These are phyloP conservation scores for Cyanoderma ruficeps DNA, from an alignment of 2,113 vertebrate species.

Conservation along the genomic window DNA sequence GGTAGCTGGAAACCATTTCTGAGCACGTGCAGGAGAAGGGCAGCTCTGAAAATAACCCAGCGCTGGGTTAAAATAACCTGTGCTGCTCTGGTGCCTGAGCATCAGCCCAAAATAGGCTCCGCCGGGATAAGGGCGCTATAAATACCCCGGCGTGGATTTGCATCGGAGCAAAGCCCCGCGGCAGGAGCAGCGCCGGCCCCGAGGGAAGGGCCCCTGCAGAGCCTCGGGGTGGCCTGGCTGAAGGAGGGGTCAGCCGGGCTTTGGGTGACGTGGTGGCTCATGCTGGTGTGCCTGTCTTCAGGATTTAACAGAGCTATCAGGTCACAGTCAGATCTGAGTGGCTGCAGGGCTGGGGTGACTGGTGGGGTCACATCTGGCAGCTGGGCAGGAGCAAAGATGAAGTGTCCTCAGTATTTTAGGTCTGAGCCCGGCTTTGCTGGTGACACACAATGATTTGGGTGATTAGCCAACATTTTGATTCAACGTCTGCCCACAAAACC, in stretches of 20 bases:
- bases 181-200: neutral
- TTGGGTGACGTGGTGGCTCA: neutral
- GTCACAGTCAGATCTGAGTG: fast-evolving
- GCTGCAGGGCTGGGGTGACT: fast-evolving
- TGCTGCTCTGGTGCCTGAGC: neutral
- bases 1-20: neutral
- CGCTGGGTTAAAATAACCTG: neutral
- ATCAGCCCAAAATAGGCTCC: neutral
- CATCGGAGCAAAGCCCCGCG: neutral
- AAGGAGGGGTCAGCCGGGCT: fast-evolving
- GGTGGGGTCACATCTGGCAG: neutral
- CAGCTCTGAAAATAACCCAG: slow-evolving; percentile 16
- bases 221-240: neutral
- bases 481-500: neutral
- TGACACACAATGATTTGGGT: neutral
- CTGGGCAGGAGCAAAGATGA: neutral
- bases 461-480: neutral
- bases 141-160: neutral
- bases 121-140: neutral
- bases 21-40: neutral
- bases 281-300: neutral
- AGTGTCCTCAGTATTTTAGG: neutral
- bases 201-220: neutral
- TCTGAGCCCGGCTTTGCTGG: neutral
- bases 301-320: neutral